Base-by-base conservation (phyloP, 2,888 invertebrate species). In the Platycheirus albimanus region DNA sequence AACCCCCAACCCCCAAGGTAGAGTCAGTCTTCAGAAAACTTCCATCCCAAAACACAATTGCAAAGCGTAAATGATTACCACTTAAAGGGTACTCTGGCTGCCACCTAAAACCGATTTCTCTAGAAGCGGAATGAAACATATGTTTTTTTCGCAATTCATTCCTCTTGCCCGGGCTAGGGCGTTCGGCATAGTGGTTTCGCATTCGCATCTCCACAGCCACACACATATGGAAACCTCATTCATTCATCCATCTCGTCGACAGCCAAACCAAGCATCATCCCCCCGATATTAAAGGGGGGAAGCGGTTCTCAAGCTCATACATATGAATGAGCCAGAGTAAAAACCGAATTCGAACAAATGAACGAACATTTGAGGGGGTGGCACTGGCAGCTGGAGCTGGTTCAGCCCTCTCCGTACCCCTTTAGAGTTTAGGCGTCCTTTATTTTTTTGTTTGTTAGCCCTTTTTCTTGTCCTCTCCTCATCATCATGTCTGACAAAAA, bases 11-110 rank as follows among this genome's bases (percentile, higher is more conserved):
- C 47, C 38, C 28, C 33, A 24, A 41, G 36, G 7, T 24, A 30
- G 41, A 56, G 20, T 38, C 19, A 20, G 36, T 56, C 2, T 38
- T 56, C 20, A 51, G 19, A 36, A 64, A 63, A 33, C 41, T 47
- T 38, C 30, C 61, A 61, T 61, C 58, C 47, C 19, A 64, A 56
- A 89, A 87, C 86, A 87, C 89, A 88, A 89, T 88, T 88, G 87
- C 86, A 86, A 88, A 90, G 90, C 89, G 89, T 89, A 90, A 90
- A 89, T 90, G 90, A 90, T 90, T 90, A 89, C 90, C 90, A 90
- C 90, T 90, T 90, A 90, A 90, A 90, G 87, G 88, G 90, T 90
- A 88, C 88, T 89, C 89, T 89, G 78, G 87, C 86, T 89, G 89
- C 89, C 89, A 90, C 88, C 89, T 89, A 89, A 89, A 90, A 88